phyloP scores from a whole-genome alignment of 2,888 invertebrate species.

The Galerucella pusilla region DNA sequence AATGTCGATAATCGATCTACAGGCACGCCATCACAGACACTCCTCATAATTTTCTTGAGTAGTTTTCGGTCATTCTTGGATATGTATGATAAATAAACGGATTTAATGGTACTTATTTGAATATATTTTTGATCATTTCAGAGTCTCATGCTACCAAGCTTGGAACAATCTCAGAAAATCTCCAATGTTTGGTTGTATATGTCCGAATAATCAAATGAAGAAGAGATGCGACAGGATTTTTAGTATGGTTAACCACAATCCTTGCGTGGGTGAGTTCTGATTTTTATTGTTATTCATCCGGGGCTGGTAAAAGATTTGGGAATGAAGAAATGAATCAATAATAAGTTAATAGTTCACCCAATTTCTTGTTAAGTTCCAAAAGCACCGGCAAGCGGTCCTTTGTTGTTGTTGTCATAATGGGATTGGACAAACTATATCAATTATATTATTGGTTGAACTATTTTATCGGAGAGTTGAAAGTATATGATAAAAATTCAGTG shows the following conservation, averaged over 20 bases:
- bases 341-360: not conserved
- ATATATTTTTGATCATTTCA: constrained; percentile 61
- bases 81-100: too few relatives aligned
- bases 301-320: not conserved
- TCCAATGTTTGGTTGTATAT: constrained; percentile 93
- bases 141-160: constrained; percentile 86
- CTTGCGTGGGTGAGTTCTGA: constrained; percentile 86
- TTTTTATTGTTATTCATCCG: constrained; percentile 15
- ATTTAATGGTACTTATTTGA: not conserved
- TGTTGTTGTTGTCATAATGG: too few relatives aligned
- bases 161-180: constrained; percentile 89
- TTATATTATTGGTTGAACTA: too few relatives aligned
- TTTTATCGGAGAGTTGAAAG: too few relatives aligned
- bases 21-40: too few relatives aligned
- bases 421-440: too few relatives aligned
- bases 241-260: constrained; percentile 91
- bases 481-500: too few relatives aligned
- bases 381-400: too few relatives aligned
- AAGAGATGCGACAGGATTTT: constrained; percentile 89
- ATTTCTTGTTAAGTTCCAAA: too few relatives aligned
- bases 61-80: too few relatives aligned
- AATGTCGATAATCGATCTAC: too few relatives aligned
- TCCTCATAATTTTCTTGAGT: too few relatives aligned
- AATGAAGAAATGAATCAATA: not conserved
- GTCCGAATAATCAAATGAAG: constrained; percentile 91